Conservation (phyloP, 1,140 invertebrate genomes). For the Limonius californicus region DNA sequence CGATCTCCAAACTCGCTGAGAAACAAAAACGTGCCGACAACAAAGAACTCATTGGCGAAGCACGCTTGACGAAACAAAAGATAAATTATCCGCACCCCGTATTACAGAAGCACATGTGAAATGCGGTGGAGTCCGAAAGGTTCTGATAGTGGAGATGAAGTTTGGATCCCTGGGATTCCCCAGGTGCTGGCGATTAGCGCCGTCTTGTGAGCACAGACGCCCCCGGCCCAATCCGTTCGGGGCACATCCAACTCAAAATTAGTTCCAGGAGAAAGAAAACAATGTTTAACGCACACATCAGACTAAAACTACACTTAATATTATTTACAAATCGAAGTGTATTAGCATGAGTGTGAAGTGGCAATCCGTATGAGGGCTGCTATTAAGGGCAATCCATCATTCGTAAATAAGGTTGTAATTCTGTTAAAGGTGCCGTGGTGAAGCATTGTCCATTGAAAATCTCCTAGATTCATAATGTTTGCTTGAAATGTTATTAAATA, state of each 20-base stretch:
- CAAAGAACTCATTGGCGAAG: constrained; percentile 7
- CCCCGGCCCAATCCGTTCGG: neutral
- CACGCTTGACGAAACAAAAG: neutral
- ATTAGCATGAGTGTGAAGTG: too few relatives aligned
- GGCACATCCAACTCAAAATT: neutral
- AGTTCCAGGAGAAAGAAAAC: neutral
- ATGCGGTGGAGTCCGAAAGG: neutral
- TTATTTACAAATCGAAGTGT: too few relatives aligned
- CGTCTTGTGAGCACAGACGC: constrained; percentile 1
- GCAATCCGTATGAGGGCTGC: too few relatives aligned
- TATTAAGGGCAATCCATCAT: too few relatives aligned
- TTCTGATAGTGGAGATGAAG: constrained; percentile 7
- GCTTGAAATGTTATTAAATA: too few relatives aligned
- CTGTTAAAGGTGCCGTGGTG: too few relatives aligned
- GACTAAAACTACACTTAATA: too few relatives aligned
- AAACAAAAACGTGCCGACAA: constrained; percentile 1
- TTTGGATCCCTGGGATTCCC: constrained; percentile 5
- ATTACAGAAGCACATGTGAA: constrained; percentile 2
- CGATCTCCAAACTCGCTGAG: neutral
- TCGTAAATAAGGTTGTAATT: too few relatives aligned
- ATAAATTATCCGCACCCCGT: neutral
- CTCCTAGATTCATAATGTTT: too few relatives aligned
- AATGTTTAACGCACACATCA: too few relatives aligned
- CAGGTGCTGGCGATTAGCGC: constrained; percentile 5
- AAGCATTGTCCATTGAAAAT: too few relatives aligned